These are phyloP conservation scores for Athalia circularis DNA, from an alignment of 2,888 invertebrate species.

Conservation along the genomic window DNA sequence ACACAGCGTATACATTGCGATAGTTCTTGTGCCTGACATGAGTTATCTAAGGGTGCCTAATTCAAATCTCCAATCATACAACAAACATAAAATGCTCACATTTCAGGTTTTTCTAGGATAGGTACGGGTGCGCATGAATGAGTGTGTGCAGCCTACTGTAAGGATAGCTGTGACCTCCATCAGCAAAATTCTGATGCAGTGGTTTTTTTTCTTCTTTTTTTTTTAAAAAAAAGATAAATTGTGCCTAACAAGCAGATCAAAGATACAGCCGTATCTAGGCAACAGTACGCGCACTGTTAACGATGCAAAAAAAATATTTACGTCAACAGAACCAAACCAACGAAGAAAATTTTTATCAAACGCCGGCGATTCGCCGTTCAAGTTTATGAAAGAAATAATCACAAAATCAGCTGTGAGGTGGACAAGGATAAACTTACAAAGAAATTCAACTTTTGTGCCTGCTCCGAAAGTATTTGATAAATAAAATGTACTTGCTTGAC, in stretches of 20 bases:
- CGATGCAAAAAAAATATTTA: conserved; percentile 50
- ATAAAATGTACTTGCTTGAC: conserved; percentile 60
- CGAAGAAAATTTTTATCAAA: conserved; percentile 34
- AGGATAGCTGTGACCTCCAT: background rate
- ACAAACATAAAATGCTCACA: background rate
- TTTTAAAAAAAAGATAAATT: background rate
- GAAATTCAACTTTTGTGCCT: conserved; percentile 6
- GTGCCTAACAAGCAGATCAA: background rate
- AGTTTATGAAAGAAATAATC: no score
- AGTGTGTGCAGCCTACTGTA: conserved; percentile 1
- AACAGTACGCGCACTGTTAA: conserved; percentile 48
- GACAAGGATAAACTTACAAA: background rate
- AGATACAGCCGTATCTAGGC: background rate
- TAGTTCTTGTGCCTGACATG: no score
- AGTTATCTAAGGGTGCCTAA: background rate
- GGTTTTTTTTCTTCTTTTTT: no score
- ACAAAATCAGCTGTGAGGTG: background rate
- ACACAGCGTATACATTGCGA: background rate
- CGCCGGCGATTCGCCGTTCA: no score
- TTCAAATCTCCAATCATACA: conserved; percentile 8
- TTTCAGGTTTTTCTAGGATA: conserved; percentile 42
- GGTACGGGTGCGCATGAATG: conserved; percentile 35
- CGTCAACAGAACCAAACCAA: conserved; percentile 40
- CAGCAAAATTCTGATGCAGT: background rate
- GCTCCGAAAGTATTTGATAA: background rate